Percentiles rank a stretch among this genome's conserved stretches.
phyloP scores from a whole-genome alignment of 1,140 invertebrate species.

The Pemphigus obesinymphae region DNA sequence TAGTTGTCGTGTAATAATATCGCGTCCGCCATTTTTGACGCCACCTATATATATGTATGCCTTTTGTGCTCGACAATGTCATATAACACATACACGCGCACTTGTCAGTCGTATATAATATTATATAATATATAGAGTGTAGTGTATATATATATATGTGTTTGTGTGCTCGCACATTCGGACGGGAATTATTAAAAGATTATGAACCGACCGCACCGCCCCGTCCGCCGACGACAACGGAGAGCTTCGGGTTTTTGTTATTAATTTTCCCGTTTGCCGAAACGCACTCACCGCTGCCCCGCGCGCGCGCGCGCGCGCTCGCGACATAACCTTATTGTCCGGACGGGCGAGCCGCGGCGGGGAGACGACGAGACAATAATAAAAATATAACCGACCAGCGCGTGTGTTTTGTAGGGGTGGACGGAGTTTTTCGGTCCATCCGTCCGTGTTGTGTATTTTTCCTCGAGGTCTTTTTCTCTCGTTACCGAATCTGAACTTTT shows the following conservation, averaged over 20 bases:
- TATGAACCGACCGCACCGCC: not conserved
- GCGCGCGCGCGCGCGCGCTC: not conserved
- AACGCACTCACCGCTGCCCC: not conserved
- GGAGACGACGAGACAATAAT: not conserved
- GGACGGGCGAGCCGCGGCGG: too few species aligned
- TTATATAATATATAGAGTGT: not conserved
- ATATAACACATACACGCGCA: not conserved
- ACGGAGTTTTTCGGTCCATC: not conserved
- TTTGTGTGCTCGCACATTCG: not conserved
- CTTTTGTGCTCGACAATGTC: conserved; percentile 20
- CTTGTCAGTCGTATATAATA: not conserved
- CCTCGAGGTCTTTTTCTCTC: too few species aligned
- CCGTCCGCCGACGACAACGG: not conserved
- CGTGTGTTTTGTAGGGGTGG: not conserved
- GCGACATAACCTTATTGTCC: not conserved
- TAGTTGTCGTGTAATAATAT: conserved; percentile 32
- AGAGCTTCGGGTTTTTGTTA: conserved; percentile 31
- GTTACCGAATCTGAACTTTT: not conserved
- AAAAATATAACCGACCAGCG: not conserved
- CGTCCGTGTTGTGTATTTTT: not conserved
- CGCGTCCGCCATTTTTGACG: conserved; percentile 38
- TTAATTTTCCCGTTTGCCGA: conserved; percentile 11
- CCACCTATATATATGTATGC: not conserved
- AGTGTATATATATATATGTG: not conserved
- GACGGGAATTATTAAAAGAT: conserved; percentile 34